These are phyloP conservation scores for Cheilosia pagana DNA, from an alignment of 2,888 invertebrate genomes.

Conservation along the genomic window DNA sequence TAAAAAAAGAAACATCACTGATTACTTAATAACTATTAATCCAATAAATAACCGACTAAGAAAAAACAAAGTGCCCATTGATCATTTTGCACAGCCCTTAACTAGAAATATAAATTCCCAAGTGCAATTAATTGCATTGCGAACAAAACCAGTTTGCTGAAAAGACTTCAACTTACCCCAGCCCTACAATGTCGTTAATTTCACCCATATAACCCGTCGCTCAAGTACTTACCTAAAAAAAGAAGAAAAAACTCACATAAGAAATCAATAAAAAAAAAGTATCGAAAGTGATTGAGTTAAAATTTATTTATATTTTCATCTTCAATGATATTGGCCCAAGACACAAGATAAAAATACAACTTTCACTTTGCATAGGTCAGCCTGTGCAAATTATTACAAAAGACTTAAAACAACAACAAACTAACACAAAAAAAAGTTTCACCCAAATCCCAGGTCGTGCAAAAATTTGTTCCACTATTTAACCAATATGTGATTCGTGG, in stretches of 20 bases:
- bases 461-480: slow-evolving; percentile 45
- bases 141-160: too few relatives aligned
- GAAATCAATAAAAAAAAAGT: slow-evolving; percentile 6
- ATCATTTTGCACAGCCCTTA: too few relatives aligned
- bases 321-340: slow-evolving; percentile 3
- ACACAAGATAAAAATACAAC: slow-evolving; percentile 22
- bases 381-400: slow-evolving; percentile 21
- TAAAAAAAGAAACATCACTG: too few relatives aligned
- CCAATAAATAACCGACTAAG: too few relatives aligned
- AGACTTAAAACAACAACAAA: slow-evolving; percentile 6
- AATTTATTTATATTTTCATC: slow-evolving; percentile 5
- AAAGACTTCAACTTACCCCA: slow-evolving; percentile 29
- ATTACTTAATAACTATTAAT: too few relatives aligned
- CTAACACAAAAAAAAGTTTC: slow-evolving; percentile 34
- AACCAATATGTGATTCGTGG: slow-evolving; percentile 13
- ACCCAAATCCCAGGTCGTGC: slow-evolving; percentile 47
- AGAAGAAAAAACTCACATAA: slow-evolving; percentile 31
- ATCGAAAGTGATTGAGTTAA: slow-evolving; percentile 20
- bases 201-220: background rate
- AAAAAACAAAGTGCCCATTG: too few relatives aligned
- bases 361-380: slow-evolving; percentile 34
- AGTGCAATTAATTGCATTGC: too few relatives aligned
- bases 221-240: slow-evolving; percentile 66
- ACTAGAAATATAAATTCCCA: too few relatives aligned
- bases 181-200: background rate